Percentiles rank a stretch among this genome's conserved stretches.
phyloP scores from a whole-genome alignment of 2,113 vertebrate genomes.

The Barnardius zonarius region DNA sequence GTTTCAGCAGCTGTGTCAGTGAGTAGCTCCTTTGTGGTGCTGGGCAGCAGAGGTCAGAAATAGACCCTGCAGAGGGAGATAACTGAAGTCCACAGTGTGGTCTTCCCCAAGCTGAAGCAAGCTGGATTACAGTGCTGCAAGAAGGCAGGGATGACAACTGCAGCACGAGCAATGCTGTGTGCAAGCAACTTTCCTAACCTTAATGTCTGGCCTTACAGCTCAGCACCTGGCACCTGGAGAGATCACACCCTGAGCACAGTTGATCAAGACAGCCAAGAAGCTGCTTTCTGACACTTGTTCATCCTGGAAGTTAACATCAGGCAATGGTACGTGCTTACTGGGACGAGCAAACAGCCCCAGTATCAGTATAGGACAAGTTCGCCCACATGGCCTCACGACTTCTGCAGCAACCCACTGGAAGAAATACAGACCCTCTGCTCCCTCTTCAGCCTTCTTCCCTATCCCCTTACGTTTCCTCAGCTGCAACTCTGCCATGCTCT shows the following conservation, averaged over 20 bases:
- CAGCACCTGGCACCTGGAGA: background rate
- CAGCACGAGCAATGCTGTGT: background rate
- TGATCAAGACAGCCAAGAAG: background rate
- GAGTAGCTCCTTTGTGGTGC: background rate
- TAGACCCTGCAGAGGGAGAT: background rate
- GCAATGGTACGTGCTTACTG: background rate
- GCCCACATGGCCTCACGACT: background rate
- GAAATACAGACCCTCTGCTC: background rate
- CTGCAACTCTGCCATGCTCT: background rate
- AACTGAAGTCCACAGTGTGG: background rate
- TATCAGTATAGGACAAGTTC: background rate
- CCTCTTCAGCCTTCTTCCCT: background rate
- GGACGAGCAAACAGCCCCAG: background rate
- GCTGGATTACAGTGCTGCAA: background rate
- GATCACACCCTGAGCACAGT: rapidly evolving
- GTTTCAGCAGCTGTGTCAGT: background rate
- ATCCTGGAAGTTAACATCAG: background rate
- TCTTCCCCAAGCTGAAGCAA: background rate
- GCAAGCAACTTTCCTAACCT: background rate
- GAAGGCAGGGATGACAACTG: background rate
- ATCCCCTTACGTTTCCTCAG: background rate
- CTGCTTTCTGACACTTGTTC: background rate
- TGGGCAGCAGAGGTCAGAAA: background rate
- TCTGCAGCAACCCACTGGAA: background rate
- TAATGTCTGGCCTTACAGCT: background rate